phyloP scores from a whole-genome alignment of 2,888 invertebrate species.

The Trissolcus brochymenae region DNA sequence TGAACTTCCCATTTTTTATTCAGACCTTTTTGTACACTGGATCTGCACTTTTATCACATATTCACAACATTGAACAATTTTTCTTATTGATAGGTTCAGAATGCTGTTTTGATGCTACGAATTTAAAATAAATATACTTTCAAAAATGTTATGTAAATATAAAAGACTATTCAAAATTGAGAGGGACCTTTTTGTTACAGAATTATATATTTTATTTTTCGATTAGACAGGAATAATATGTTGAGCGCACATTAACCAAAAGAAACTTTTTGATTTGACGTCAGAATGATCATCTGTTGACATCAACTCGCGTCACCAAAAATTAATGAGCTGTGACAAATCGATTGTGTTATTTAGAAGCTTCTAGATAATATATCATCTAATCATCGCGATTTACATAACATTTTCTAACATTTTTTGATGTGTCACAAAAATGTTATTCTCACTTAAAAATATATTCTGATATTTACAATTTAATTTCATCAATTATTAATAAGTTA shows the following conservation, averaged over 20 bases:
- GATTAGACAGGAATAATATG: neutral
- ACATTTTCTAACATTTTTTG: neutral
- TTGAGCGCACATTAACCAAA: slow-evolving; percentile 13
- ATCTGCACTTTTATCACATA: slow-evolving; percentile 5
- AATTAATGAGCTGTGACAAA: slow-evolving; percentile 66
- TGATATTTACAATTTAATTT: no score
- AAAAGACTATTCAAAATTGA: neutral
- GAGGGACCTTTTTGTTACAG: no score
- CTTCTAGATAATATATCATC: slow-evolving; percentile 61
- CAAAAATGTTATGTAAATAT: neutral
- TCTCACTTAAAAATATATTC: neutral
- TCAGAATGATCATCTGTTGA: slow-evolving; percentile 57
- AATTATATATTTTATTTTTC: neutral
- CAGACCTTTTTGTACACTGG: neutral
- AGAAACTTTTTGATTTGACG: slow-evolving; percentile 49
- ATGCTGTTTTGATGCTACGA: neutral
- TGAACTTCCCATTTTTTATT: neutral
- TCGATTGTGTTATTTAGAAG: slow-evolving; percentile 68
- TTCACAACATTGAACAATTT: slow-evolving; percentile 17
- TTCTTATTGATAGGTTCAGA: neutral
- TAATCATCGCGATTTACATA: slow-evolving; percentile 55
- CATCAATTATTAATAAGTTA: no score
- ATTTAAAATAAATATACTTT: neutral
- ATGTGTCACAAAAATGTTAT: neutral
- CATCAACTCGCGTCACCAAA: slow-evolving; percentile 57